Conservation (phyloP, 2,888 invertebrate genomes). For the Volucella inanis region DNA sequence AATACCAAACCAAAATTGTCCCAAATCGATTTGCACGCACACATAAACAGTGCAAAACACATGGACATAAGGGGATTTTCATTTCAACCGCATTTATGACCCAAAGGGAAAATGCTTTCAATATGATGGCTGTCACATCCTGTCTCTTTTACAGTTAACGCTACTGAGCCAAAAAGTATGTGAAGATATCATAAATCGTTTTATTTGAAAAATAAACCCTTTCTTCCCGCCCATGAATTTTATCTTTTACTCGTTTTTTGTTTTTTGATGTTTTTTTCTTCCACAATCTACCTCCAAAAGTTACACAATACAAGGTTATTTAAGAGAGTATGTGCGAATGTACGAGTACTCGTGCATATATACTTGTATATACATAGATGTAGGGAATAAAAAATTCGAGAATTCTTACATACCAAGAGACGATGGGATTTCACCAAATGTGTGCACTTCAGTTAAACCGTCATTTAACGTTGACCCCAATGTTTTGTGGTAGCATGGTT, state of each 20-base stretch:
- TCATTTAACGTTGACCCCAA: constrained; percentile 72
- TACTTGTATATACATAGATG: neutral
- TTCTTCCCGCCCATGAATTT: constrained; percentile 66
- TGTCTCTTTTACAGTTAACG: constrained; percentile 63
- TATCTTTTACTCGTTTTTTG: constrained; percentile 45
- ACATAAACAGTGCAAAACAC: neutral
- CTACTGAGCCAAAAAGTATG: constrained; percentile 44
- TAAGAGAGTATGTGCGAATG: constrained; percentile 3
- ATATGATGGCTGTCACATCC: constrained; percentile 73
- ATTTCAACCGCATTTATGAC: constrained; percentile 59
- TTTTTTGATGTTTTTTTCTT: neutral
- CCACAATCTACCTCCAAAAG: neutral
- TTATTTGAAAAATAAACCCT: constrained; percentile 68
- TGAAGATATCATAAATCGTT: constrained; percentile 72
- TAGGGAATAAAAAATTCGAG: neutral
- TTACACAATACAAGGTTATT: neutral
- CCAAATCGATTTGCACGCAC: constrained; percentile 50
- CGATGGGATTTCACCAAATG: constrained; percentile 61
- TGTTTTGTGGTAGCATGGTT: constrained; percentile 41
- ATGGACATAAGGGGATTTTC: constrained; percentile 40
- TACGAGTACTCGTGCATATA: neutral
- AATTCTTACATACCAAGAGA: constrained; percentile 62
- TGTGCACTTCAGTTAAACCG: constrained; percentile 72
- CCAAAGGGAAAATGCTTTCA: constrained; percentile 53
- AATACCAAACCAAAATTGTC: constrained; percentile 23